Evolutionary conservation across 1,140 invertebrate species (phyloP).

Genomic region (Eufriesea mexicana): DNA sequence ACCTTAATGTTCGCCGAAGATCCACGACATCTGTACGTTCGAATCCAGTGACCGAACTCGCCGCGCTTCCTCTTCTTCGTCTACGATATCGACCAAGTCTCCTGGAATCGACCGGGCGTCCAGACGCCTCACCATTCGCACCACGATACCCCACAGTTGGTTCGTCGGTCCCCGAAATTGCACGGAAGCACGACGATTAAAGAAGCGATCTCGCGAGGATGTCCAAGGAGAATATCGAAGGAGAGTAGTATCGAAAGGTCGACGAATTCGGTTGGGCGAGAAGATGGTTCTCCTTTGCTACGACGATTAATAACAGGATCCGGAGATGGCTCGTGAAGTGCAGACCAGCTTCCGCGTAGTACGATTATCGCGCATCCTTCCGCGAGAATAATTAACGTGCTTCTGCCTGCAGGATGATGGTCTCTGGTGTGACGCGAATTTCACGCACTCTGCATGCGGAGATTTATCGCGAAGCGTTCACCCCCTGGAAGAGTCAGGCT

Average conservation of each 20-base stretch:
- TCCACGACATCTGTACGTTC: slow-evolving; percentile 54
- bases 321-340: slow-evolving; percentile 5
- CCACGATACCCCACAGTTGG: not conserved
- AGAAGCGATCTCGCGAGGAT: not conserved
- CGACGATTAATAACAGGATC: not conserved
- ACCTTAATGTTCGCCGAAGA: slow-evolving; percentile 53
- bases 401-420: slow-evolving; percentile 40
- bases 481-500: slow-evolving; percentile 25
- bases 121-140: not conserved
- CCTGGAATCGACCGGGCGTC: not conserved
- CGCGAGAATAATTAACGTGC: slow-evolving; percentile 58
- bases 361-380: slow-evolving; percentile 47
- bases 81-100: not conserved
- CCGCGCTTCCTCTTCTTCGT: not conserved
- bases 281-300: no score
- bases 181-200: not conserved
- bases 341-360: slow-evolving; percentile 17
- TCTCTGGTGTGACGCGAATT: slow-evolving; percentile 47
- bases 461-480: slow-evolving; percentile 59
- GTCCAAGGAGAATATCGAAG: not conserved
- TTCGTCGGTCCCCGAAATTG: not conserved
- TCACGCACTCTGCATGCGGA: slow-evolving; percentile 31
- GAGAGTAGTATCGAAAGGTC: slow-evolving; percentile 22
- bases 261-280: not conserved
- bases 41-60: slow-evolving; percentile 39